Evolutionary conservation across 2,888 invertebrate species (phyloP).

Genomic region (Oscheius sp.): DNA sequence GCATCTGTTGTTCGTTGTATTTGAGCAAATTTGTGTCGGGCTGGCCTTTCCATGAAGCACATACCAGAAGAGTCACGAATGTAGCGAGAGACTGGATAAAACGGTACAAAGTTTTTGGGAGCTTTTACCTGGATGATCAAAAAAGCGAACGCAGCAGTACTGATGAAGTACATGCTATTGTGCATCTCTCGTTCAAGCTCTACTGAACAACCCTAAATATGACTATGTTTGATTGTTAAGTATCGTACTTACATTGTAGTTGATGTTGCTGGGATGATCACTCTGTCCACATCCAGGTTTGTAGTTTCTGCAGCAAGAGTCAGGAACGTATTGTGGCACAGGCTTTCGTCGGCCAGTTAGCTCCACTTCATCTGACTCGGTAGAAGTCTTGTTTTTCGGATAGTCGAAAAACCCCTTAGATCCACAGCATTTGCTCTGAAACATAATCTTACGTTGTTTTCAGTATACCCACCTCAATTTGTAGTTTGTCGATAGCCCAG

Average conservation of each 20-base stretch:
- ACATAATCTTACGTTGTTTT: background rate
- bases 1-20: slow-evolving; percentile 5
- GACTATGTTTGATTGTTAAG: background rate
- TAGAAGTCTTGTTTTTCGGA: slow-evolving; percentile 39
- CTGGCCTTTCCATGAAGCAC: slow-evolving; percentile 38
- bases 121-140: slow-evolving; percentile 36
- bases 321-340: slow-evolving; percentile 49
- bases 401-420: slow-evolving; percentile 45
- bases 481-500: slow-evolving; percentile 24
- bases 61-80: slow-evolving; percentile 29
- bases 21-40: slow-evolving; percentile 26
- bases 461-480: slow-evolving; percentile 16
- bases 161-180: slow-evolving; percentile 45
- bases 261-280: slow-evolving; percentile 53
- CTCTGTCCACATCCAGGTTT: slow-evolving; percentile 45
- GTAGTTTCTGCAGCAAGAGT: slow-evolving; percentile 48
- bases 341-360: slow-evolving; percentile 15
- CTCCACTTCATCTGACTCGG: slow-evolving; percentile 37
- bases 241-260: slow-evolving; percentile 40
- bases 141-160: slow-evolving; percentile 42
- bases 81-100: slow-evolving; percentile 16
- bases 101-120: background rate
- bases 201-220: slow-evolving; percentile 41
- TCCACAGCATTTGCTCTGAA: slow-evolving; percentile 54
- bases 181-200: slow-evolving; percentile 40